Percentiles rank a stretch among this genome's conserved stretches.
Evolutionary conservation across 2,797 vertebrate species (phyloP).

Genomic region (Clamator glandarius): DNA sequence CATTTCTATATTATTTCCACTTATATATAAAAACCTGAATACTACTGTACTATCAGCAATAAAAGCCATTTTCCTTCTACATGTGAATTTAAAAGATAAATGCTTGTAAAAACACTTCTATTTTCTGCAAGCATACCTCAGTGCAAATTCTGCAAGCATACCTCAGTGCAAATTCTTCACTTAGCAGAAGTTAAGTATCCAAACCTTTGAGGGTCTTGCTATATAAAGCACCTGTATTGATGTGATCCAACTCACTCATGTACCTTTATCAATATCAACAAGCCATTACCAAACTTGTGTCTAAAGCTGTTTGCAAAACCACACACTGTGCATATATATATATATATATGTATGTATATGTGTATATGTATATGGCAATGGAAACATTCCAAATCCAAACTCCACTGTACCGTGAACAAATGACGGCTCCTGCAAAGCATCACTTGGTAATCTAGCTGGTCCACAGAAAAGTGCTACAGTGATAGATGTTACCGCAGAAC

Average conservation of each 20-base stretch:
- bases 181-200: background rate
- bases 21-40: background rate
- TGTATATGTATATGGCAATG: fast-evolving
- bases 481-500: slow-evolving; percentile 86
- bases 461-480: slow-evolving; percentile 89
- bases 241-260: background rate
- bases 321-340: background rate
- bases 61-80: background rate
- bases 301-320: background rate
- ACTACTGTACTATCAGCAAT: background rate
- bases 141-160: background rate
- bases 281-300: background rate
- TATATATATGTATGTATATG: background rate
- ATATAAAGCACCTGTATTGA: background rate
- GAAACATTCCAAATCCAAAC: background rate
- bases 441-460: slow-evolving; percentile 82
- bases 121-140: background rate
- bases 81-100: too few relatives aligned
- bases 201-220: background rate
- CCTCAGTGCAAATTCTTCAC: background rate
- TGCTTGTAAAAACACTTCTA: too few relatives aligned
- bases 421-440: slow-evolving; percentile 80
- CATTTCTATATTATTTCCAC: background rate
- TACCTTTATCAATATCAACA: background rate
- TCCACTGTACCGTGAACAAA: slow-evolving; percentile 68